Conservation (phyloP, 2,888 invertebrate genomes). For the Folsomia manolachei region DNA sequence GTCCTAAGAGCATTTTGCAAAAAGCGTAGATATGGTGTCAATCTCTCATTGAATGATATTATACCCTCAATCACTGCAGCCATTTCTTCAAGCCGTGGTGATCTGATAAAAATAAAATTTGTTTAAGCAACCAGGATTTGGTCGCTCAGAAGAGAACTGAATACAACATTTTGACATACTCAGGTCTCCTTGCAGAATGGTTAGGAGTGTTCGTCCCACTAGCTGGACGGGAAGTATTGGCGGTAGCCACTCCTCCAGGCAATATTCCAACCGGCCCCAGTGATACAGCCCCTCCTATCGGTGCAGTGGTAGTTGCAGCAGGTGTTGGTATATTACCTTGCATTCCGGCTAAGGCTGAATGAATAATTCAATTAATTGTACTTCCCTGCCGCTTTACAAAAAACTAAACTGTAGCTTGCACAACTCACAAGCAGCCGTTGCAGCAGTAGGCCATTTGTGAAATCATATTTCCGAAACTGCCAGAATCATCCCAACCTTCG, state of each 20-base stretch:
- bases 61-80: constrained; percentile 44
- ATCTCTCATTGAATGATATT: constrained; percentile 39
- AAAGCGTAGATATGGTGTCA: constrained; percentile 44
- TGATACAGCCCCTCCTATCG: background rate
- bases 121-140: no score
- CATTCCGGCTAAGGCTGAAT: constrained; percentile 10
- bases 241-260: background rate
- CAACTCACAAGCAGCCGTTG: constrained; percentile 37
- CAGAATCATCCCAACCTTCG: constrained; percentile 2
- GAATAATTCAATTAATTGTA: background rate
- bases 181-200: constrained; percentile 29
- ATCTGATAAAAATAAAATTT: constrained; percentile 19
- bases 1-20: constrained; percentile 37
- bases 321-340: no score
- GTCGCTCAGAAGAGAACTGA: background rate
- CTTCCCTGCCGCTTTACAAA: background rate
- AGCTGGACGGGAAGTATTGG: background rate
- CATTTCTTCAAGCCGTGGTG: constrained; percentile 43
- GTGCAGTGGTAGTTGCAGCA: no score
- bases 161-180: no score
- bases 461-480: constrained; percentile 37
- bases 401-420: constrained; percentile 30
- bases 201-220: background rate
- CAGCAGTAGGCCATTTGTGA: constrained; percentile 44
- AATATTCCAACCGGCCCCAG: background rate